phyloP scores from a whole-genome alignment of 2,797 vertebrate genomes.

The Natrix natrix region DNA sequence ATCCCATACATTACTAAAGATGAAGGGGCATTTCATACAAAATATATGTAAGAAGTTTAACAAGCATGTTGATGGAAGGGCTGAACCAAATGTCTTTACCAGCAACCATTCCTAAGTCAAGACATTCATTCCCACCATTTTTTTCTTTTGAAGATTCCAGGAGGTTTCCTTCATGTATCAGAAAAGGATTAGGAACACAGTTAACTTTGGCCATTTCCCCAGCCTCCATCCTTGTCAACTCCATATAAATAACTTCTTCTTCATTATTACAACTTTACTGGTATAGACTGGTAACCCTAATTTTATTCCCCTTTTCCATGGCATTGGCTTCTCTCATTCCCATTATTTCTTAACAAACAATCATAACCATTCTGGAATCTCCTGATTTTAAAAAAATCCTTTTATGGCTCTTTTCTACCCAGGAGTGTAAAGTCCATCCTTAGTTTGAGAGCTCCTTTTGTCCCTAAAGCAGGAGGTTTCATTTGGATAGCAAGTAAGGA shows the following conservation, averaged over 20 bases:
- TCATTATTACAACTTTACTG: neutral
- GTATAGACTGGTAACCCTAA: neutral
- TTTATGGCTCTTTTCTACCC: neutral
- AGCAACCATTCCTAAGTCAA: neutral
- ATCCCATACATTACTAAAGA: neutral
- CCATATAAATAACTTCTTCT: neutral
- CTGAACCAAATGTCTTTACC: neutral
- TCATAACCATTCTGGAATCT: neutral
- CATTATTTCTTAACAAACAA: neutral
- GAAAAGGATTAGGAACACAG: neutral
- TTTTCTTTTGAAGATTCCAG: neutral
- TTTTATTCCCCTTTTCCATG: neutral
- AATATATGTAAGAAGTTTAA: neutral
- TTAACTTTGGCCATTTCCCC: neutral
- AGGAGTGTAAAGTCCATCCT: neutral
- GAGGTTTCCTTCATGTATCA: neutral
- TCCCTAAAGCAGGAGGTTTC: neutral
- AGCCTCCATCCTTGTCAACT: neutral
- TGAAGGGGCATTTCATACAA: slow-evolving; percentile 9
- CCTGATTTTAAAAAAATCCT: neutral
- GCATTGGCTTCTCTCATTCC: neutral
- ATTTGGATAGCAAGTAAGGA: too few relatives aligned
- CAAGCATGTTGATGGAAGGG: neutral
- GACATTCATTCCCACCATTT: too few relatives aligned
- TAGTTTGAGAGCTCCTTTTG: neutral